Conservation (phyloP, 2,113 vertebrate genomes). For the Clupea harengus region DNA sequence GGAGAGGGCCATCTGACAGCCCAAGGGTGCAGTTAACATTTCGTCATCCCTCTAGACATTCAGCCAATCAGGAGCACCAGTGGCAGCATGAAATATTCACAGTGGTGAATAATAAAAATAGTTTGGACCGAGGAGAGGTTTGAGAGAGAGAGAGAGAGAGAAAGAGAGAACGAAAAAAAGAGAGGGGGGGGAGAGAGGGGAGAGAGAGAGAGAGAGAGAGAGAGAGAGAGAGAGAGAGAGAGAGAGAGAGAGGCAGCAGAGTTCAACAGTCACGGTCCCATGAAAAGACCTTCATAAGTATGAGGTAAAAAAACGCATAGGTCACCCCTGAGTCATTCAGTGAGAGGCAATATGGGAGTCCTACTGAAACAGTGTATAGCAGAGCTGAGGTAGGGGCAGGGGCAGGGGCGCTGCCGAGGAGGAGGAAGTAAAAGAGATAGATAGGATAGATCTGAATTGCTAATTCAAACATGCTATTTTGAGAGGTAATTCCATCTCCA, state of each 20-base stretch:
- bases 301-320: neutral
- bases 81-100: constrained; percentile 68
- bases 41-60: constrained; percentile 44
- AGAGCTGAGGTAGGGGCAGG: constrained; percentile 15
- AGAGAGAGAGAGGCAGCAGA: neutral
- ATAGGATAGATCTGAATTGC: neutral
- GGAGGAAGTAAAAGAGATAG: neutral
- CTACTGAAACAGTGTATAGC: constrained; percentile 25
- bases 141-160: neutral
- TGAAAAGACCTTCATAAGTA: neutral
- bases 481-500: neutral
- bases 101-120: constrained; percentile 59
- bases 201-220: neutral
- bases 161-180: neutral
- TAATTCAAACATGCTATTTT: too few species aligned
- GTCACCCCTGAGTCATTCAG: neutral
- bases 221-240: neutral
- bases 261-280: neutral
- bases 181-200: neutral
- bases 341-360: constrained; percentile 21
- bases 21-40: constrained; percentile 36
- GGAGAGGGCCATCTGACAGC: constrained; percentile 42
- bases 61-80: constrained; percentile 44
- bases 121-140: neutral
- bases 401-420: neutral